Conservation (phyloP, 2,113 vertebrate genomes). For the Tringa solitaria region DNA sequence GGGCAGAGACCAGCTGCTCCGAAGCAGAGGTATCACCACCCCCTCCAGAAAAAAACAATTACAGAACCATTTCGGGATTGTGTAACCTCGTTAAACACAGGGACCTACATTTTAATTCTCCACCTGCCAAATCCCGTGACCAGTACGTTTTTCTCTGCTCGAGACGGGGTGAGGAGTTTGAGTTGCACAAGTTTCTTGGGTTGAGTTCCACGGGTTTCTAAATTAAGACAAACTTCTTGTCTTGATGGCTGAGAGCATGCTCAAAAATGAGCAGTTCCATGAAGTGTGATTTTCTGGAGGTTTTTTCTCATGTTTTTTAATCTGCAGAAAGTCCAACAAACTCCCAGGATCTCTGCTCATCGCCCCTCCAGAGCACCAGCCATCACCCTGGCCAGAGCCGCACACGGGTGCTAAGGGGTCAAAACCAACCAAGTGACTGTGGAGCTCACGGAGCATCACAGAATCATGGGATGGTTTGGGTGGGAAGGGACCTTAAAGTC, state of each 20-base stretch:
- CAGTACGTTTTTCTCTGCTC: rapidly evolving
- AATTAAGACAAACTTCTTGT: background rate
- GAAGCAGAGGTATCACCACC: background rate
- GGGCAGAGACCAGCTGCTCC: rapidly evolving
- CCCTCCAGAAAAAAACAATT: background rate
- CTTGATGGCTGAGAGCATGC: background rate
- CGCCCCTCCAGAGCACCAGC: rapidly evolving
- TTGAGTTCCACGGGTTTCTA: background rate
- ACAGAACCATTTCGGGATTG: background rate
- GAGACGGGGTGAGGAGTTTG: background rate
- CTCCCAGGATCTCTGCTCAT: background rate
- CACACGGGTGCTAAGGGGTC: rapidly evolving
- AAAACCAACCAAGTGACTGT: rapidly evolving
- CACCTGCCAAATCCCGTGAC: background rate
- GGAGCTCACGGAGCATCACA: background rate
- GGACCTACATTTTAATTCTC: background rate
- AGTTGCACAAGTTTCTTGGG: background rate
- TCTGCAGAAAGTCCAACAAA: background rate
- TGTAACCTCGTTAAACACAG: background rate
- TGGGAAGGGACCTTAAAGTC: no score
- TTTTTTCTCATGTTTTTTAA: background rate
- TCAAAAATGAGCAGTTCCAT: rapidly evolving
- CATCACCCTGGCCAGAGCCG: background rate
- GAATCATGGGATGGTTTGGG: no score
- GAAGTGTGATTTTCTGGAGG: background rate